phyloP scores from a whole-genome alignment of 2,797 vertebrate species.

The Orientallactaga sibirica region DNA sequence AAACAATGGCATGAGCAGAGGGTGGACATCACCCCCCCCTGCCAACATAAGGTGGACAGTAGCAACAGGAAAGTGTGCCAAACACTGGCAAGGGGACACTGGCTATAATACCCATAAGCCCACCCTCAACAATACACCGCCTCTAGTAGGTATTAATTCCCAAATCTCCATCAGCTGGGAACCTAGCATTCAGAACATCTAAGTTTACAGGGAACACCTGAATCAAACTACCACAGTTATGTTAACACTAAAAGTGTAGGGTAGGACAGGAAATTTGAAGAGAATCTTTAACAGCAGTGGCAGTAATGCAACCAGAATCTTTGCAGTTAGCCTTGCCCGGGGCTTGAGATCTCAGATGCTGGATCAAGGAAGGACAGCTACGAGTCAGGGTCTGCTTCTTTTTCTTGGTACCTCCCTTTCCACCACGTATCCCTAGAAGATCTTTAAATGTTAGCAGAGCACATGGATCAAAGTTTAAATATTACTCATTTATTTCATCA shows the following conservation, averaged over 20 bases:
- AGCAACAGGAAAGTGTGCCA: no score
- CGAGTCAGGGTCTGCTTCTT: constrained; percentile 11
- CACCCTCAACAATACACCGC: no score
- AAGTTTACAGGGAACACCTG: no score
- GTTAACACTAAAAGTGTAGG: not conserved
- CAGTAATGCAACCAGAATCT: constrained; percentile 19
- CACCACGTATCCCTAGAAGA: not conserved
- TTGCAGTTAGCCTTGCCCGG: not conserved
- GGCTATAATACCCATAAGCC: no score
- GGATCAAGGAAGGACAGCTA: not conserved
- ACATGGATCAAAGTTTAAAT: constrained; percentile 27
- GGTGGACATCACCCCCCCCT: no score
- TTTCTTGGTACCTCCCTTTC: constrained; percentile 45
- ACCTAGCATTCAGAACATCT: no score
- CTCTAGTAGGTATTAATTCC: no score
- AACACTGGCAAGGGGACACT: no score
- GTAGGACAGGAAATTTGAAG: not conserved
- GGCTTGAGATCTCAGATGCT: constrained; percentile 30
- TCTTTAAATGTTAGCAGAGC: constrained; percentile 30
- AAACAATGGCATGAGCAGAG: no score
- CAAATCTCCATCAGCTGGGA: no score
- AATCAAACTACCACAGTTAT: not conserved
- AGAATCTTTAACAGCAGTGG: not conserved
- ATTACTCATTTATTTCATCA: constrained; percentile 23
- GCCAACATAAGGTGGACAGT: no score